These are phyloP conservation scores for Protonemura montana DNA, from an alignment of 2,888 invertebrate species.

Conservation along the genomic window DNA sequence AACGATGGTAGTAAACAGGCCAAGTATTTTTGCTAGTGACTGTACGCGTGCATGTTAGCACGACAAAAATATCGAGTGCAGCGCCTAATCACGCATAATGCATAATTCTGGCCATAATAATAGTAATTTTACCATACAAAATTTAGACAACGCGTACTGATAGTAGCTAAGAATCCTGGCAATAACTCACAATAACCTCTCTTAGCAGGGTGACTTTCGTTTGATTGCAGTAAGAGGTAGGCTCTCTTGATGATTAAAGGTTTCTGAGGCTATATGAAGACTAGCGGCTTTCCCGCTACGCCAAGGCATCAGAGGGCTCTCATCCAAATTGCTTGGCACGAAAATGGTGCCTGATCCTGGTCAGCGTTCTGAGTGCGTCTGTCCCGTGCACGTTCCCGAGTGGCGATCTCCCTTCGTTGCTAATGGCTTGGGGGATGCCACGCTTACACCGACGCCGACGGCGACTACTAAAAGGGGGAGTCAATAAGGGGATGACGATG, in stretches of 20 bases:
- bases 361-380: background rate
- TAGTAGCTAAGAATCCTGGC: background rate
- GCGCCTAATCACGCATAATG: background rate
- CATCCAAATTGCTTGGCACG: background rate
- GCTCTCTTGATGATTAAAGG: background rate
- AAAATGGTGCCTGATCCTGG: background rate
- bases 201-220: background rate
- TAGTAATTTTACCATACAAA: background rate
- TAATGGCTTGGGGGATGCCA: slow-evolving; percentile 12
- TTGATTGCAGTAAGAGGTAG: too few species aligned
- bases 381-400: background rate
- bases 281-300: background rate
- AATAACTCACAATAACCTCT: background rate
- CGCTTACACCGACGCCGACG: slow-evolving; percentile 26
- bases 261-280: background rate
- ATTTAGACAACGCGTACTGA: slow-evolving; percentile 12
- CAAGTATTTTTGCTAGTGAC: background rate
- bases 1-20: background rate
- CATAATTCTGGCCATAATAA: slow-evolving; percentile 7
- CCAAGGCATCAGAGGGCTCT: background rate
- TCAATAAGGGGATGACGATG: slow-evolving; percentile 38
- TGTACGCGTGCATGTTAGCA: background rate
- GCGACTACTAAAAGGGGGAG: slow-evolving; percentile 42
- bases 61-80: slow-evolving; percentile 1
- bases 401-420: slow-evolving; percentile 16